Base-by-base conservation (phyloP, 1,140 invertebrate species). In the Drosophila cardini region DNA sequence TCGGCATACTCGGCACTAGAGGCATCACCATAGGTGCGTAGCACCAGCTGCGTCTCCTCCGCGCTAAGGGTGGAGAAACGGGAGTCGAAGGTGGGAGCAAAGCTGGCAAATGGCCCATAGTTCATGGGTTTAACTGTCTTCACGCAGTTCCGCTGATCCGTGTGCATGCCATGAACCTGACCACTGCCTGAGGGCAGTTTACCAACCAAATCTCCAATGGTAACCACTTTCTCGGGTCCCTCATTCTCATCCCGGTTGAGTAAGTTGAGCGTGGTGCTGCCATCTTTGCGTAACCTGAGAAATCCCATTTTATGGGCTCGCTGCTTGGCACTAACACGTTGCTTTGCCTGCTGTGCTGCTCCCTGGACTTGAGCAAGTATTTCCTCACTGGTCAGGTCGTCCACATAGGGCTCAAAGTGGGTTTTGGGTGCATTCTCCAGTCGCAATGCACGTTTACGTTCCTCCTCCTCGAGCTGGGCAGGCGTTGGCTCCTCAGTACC, bases 41-140 rank as follows among this genome's bases (percentile, higher is more conserved):
- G 95, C 0, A 99, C 95, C 67, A 99, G 91, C 85, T 99, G 97
- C 0, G 97, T 96, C 90, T 99, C 98, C 75, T 98, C 97, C 91
- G 98, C 97, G 9, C 95, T 97, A 16, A 99, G 93, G 86, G 97
- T 98, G 0, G 98, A 95, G 93, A 99, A 99, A 2, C 97, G 98
- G 0, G 98, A 98, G 92, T 99, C 98, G 92, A 98, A 98, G 15
- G 95, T 95, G 0, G 98, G 98, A 2, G 98, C 98, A 93, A 98
- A 98, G 2, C 97, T 98, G 38, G 97, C 96, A 93, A 98, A 99
- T 3, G 98, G 96, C 0, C 98, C 98, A 92, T 99, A 99, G 91
- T 98, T 97, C 2, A 99, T 92, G 0, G 98, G 97, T 91, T 97
- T 97, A 1, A 98, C 97, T 90, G 97, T 95, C 92, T 97, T 98